These are phyloP conservation scores for Neostethus bicornis DNA, from an alignment of 2,797 vertebrate genomes.

Conservation along the genomic window DNA sequence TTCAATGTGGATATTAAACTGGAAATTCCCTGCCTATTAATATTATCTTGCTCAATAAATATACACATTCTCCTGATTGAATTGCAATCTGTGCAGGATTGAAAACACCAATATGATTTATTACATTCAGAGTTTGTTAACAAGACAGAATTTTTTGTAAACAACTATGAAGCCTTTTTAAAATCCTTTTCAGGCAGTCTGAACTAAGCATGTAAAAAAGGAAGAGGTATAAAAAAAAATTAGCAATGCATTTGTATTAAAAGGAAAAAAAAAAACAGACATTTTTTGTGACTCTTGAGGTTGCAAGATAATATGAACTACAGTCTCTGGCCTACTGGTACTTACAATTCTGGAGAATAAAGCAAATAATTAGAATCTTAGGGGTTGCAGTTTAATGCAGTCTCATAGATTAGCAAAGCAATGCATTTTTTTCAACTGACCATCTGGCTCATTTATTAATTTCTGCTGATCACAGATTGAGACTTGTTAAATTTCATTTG, in stretches of 20 bases:
- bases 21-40: slow-evolving; percentile 30
- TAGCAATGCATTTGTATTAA: slow-evolving; percentile 56
- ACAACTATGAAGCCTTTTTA: too few relatives aligned
- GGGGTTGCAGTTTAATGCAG: slow-evolving; percentile 11
- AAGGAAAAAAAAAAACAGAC: slow-evolving; percentile 56
- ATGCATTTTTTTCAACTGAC: background rate
- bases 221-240: slow-evolving; percentile 26
- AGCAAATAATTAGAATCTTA: slow-evolving; percentile 17
- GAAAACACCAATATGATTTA: slow-evolving; percentile 26
- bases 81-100: slow-evolving; percentile 20
- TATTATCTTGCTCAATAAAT: slow-evolving; percentile 16
- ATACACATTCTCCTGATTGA: slow-evolving; percentile 35
- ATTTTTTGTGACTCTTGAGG: slow-evolving; percentile 39
- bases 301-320: slow-evolving; percentile 43
- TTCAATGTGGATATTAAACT: slow-evolving; percentile 16
- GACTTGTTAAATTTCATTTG: background rate
- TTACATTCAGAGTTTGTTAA: slow-evolving; percentile 35
- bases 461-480: background rate
- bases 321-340: slow-evolving; percentile 26
- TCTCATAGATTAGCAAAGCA: slow-evolving; percentile 11
- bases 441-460: background rate
- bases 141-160: slow-evolving; percentile 28
- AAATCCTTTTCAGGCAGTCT: slow-evolving; percentile 36
- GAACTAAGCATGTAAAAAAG: slow-evolving; percentile 27
- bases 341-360: slow-evolving; percentile 27